These are phyloP conservation scores for Thymallus thymallus DNA, from an alignment of 2,113 vertebrate species.

Conservation along the genomic window DNA sequence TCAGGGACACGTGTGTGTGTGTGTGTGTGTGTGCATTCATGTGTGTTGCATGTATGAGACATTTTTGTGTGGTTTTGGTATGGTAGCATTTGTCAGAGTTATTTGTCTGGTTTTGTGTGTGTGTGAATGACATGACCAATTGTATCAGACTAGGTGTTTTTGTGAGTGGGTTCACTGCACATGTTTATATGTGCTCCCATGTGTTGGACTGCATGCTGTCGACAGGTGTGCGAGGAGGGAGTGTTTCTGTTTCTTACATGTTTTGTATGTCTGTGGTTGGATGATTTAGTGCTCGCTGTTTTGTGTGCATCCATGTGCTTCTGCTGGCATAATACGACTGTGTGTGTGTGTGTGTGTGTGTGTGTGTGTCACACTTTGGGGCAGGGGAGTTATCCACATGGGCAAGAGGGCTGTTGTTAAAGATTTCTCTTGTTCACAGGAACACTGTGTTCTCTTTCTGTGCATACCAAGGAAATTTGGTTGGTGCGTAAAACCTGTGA, in stretches of 20 bases:
- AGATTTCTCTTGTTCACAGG: constrained; percentile 18
- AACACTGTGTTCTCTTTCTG: constrained; percentile 27
- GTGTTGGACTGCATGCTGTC: not conserved
- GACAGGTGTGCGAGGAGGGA: not conserved
- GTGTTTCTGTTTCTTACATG: not conserved
- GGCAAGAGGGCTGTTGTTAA: constrained; percentile 28
- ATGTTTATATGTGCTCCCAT: not conserved
- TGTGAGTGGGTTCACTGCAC: not conserved
- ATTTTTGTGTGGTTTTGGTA: not conserved
- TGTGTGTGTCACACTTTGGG: not conserved
- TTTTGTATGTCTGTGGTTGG: not conserved
- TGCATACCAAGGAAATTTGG: constrained; percentile 23
- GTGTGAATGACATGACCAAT: not conserved
- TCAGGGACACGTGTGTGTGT: not conserved
- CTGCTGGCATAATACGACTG: not conserved
- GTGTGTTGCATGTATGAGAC: constrained; percentile 1
- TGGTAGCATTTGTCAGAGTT: not conserved
- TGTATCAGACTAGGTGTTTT: not conserved
- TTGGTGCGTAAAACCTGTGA: too few species aligned
- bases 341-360: not conserved
- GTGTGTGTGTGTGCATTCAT: constrained; percentile 10
- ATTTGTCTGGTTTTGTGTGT: not conserved
- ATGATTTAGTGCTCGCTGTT: not conserved
- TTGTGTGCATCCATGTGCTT: not conserved
- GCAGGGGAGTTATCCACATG: constrained; percentile 3